phyloP scores from a whole-genome alignment of 1,140 invertebrate genomes.

The Leguminivora glycinivorella region DNA sequence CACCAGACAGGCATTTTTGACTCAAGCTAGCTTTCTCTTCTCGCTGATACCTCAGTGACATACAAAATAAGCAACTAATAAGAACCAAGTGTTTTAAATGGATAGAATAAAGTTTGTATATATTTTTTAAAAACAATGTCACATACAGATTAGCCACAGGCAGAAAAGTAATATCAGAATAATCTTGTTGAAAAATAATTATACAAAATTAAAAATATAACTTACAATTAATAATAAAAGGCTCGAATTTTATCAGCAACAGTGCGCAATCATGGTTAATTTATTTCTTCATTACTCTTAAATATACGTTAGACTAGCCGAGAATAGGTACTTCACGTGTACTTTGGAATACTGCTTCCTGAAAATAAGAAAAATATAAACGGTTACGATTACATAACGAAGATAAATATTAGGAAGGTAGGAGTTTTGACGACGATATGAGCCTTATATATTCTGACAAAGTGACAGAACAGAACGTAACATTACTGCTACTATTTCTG shows the following conservation, averaged over 20 bases:
- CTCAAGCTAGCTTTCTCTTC: background rate
- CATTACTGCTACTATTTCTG: too few species aligned
- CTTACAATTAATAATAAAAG: constrained; percentile 50
- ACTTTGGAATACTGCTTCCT: constrained; percentile 77
- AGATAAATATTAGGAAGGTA: constrained; percentile 26
- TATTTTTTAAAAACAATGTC: background rate
- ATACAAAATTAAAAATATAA: constrained; percentile 52
- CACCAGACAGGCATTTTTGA: too few species aligned
- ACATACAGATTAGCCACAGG: constrained; percentile 27
- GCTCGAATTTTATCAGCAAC: constrained; percentile 64
- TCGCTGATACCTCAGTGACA: background rate
- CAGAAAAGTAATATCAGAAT: constrained; percentile 44
- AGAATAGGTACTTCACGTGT: constrained; percentile 70
- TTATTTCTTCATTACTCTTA: constrained; percentile 72
- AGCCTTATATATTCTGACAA: too few species aligned
- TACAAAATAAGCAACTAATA: background rate
- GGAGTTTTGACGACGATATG: background rate
- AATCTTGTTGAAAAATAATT: constrained; percentile 39
- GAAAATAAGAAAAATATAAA: constrained; percentile 62
- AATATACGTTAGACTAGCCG: constrained; percentile 68
- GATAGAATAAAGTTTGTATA: constrained; percentile 1
- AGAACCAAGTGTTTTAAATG: background rate
- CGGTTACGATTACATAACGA: constrained; percentile 29
- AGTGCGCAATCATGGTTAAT: constrained; percentile 56
- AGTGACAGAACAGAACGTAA: too few species aligned